Base-by-base conservation (phyloP, 2,888 invertebrate genomes). In the Hofmannophila pseudospretella region DNA sequence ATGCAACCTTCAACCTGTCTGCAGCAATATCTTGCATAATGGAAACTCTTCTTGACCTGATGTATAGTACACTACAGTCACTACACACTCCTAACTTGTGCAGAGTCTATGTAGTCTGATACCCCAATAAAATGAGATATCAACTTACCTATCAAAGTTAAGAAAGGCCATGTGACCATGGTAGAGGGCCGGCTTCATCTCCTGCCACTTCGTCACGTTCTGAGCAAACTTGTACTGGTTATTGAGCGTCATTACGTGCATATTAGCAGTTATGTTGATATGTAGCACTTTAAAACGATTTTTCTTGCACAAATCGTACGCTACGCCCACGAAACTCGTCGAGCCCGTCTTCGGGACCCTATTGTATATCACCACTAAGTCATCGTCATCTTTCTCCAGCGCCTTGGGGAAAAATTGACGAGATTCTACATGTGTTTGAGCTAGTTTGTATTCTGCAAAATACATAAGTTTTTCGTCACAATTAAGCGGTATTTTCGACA, bases 81-180 rank as follows among this genome's bases (percentile, higher is more conserved):
- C n/a, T n/a, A n/a, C n/a, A n/a, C n/a, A n/a, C n/a, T n/a, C n/a
- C n/a, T n/a, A n/a, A n/a, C n/a, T n/a, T n/a, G n/a, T n/a, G n/a
- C n/a, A n/a, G n/a, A n/a, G n/a, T n/a, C n/a, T n/a, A n/a, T n/a
- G n/a, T n/a, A n/a, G n/a, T n/a, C n/a, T n/a, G n/a, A n/a, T n/a
- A n/a, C n/a, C n/a, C n/a, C n/a, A n/a, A n/a, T n/a, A n/a, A n/a
- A n/a, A n/a, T n/a, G n/a, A n/a, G n/a, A n/a, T n/a, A n/a, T n/a
- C n/a, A n/a, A n/a, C n/a, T 77, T 84, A 97, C 97, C 94, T 94
- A 48, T 93, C 90, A 88, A 99, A 99, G 80, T 99, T 96, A 45
- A 99, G 86, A 84, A 94, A 99, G 3, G 98, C 97, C 89, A 99
- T 92, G 75, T 99, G 99, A 1, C 99, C 99, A 79, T 99, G 99